Evolutionary conservation across 2,888 invertebrate species (phyloP).

Genomic region (Geotrupes spiniger): DNA sequence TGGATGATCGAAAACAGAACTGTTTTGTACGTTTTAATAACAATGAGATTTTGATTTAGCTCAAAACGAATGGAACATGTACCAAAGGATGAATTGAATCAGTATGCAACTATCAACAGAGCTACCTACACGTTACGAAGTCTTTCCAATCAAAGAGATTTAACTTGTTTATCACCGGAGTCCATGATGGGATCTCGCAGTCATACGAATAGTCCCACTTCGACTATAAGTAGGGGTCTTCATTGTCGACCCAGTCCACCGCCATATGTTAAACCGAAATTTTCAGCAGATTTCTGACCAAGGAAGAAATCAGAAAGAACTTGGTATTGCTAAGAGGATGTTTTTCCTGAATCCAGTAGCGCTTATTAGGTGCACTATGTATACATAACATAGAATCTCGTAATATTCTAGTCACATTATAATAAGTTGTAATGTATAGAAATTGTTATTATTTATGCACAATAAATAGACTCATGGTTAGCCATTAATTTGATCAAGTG

Average conservation of each 20-base stretch:
- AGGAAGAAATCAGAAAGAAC: conserved; percentile 53
- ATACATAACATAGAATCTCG: background rate
- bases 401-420: conserved; percentile 6
- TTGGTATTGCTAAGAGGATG: conserved; percentile 52
- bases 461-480: too few species aligned
- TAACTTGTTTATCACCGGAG: conserved; percentile 41
- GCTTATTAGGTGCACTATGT: background rate
- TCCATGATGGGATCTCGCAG: conserved; percentile 36
- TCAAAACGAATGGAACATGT: conserved; percentile 47
- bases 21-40: background rate
- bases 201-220: conserved; percentile 45
- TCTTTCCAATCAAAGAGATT: conserved; percentile 49
- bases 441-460: too few species aligned
- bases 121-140: conserved; percentile 61
- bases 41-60: conserved; percentile 28
- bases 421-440: background rate
- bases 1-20: too few species aligned
- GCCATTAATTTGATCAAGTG: too few species aligned
- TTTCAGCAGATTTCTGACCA: conserved; percentile 58
- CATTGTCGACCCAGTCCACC: conserved; percentile 59
- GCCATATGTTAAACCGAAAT: conserved; percentile 56
- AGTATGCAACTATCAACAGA: conserved; percentile 58
- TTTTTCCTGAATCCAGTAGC: background rate
- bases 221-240: conserved; percentile 43
- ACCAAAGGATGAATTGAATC: conserved; percentile 61